Evolutionary conservation across 2,888 invertebrate species (phyloP), one percentile per base, ranked within the genome.

Genomic region (Ectropis crepuscularia): DNA sequence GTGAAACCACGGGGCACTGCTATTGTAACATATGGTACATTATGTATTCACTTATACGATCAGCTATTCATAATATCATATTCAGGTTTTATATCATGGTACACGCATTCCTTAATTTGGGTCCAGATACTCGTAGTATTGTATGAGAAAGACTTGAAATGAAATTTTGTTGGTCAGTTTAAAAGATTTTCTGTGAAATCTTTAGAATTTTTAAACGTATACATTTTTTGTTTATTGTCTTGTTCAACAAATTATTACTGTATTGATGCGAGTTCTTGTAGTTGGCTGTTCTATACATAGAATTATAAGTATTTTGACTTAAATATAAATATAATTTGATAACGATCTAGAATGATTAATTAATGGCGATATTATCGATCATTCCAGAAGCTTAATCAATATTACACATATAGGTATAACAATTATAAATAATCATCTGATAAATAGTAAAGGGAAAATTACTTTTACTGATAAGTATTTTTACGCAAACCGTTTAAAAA

Each of bases 381-480:
- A 12, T 47, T 28, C 47, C 5, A 36, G 28, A 36, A 47, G 8
- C 28, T 16, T 9, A 28, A 28, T 28, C 16, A 28, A 28, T 28
- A 28, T 28, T 28, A 28, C 16, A 28, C 8, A 46, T 4, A 45
- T 45, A 12, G 12, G 12, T 46, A 16, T 12, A 16, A 46, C 6
- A 8, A 16, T 5, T 16, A 4, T 28, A n/a, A 46, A 4, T 28
- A n/a, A 48, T 48, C 28, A 9, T 10, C 0, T 36, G 48, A 48
- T 48, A 10, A 36, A 28, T 36, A 10, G 28, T 36, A n/a, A 28
- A n/a, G 8, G 36, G 36, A 48, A 36, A 36, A 36, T 48, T 2
- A 48, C 48, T 48, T 48, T 28, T 48, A 48, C 36, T 48, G 48
- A 48, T 48, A 48, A 6, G 45, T 11, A 28, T 28, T 28, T 28